A percentile compares a stretch with the other conserved stretches of the same genome.
Conservation (phyloP, 1,140 invertebrate species). For the Pseudomyrmex flavicornis region DNA sequence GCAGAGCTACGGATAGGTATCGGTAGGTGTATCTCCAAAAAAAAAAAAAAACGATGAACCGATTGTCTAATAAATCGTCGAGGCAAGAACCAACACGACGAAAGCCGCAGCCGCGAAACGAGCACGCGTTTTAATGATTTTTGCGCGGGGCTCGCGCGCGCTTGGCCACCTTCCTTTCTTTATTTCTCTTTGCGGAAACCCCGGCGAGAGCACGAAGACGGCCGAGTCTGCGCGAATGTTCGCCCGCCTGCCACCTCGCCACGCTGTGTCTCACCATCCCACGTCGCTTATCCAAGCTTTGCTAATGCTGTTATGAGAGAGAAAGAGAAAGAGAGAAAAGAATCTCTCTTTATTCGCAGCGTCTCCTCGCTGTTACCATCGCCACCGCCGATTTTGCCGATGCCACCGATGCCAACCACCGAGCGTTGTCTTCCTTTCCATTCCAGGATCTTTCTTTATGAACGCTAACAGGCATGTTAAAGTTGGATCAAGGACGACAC, state of each 20-base stretch:
- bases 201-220: slow-evolving; percentile 71
- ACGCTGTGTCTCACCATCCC: slow-evolving; percentile 2
- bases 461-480: not conserved
- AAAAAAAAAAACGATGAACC: not conserved
- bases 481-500: not conserved
- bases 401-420: not conserved
- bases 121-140: slow-evolving; percentile 79
- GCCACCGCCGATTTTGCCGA: not conserved
- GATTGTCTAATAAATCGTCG: slow-evolving; percentile 59
- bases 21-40: no score
- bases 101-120: slow-evolving; percentile 66
- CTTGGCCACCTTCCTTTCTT: slow-evolving; percentile 73
- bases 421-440: not conserved
- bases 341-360: slow-evolving; percentile 4
- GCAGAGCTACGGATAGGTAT: not conserved
- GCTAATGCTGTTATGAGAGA: not conserved
- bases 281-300: slow-evolving; percentile 17
- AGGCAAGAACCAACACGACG: slow-evolving; percentile 57
- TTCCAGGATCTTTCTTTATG: not conserved
- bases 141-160: slow-evolving; percentile 71
- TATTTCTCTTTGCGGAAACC: slow-evolving; percentile 72
- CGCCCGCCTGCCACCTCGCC: slow-evolving; percentile 20
- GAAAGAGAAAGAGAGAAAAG: not conserved
- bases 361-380: not conserved
- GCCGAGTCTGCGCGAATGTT: slow-evolving; percentile 76